Evolutionary conservation across 2,888 invertebrate genomes (phyloP), one percentile per base, ranked within the genome.

Genomic region (Meiosimyza platycephala): DNA sequence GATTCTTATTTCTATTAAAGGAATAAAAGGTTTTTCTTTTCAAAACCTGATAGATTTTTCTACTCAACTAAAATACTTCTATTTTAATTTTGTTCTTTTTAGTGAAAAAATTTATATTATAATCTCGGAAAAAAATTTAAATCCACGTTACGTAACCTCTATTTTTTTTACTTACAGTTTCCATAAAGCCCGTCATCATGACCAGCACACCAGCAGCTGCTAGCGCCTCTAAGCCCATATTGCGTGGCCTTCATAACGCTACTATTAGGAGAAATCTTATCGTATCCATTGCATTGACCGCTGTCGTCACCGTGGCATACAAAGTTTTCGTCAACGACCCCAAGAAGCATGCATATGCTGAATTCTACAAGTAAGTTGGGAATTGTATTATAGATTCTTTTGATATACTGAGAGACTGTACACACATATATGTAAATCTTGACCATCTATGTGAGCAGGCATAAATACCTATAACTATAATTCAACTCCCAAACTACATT

Each of bases 291-390:
- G 75, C 76, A 0, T 64, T 90, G 6, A 85, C 89, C 1, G 68
- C 84, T 0, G 40, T 85, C 0, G 83, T 85, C 3, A 91, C 90
- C 0, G 60, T 87, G 0, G 84, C 85, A 1, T 85, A 87, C 74
- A 91, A 92, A 79, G 3, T 88, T 0, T 50, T 89, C 0, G 78
- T 92, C 28, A 89, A 88, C 67, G 87, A 90, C 60, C 89, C 90
- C 0, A 89, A 90, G 70, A 92, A 90, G 78, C 83, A 86, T 12
- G 88, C 85, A 66, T 95, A 95, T 79, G 92, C 90, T 54, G 92
- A 93, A 51, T 95, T 92, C 85, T 94, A 94, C 89, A 92, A 90
- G 95, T 95, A 89, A 89, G 88, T 75, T 75, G 6, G 40, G 6
- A 4, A 2, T 48, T 2, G 7, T 54, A 22, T 28, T 15, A 9